These are phyloP conservation scores for Hydractinia symbiolongicarpus DNA, from an alignment of 30 jellyfish, hydroid and myxozoan species.

Conservation along the genomic window DNA sequence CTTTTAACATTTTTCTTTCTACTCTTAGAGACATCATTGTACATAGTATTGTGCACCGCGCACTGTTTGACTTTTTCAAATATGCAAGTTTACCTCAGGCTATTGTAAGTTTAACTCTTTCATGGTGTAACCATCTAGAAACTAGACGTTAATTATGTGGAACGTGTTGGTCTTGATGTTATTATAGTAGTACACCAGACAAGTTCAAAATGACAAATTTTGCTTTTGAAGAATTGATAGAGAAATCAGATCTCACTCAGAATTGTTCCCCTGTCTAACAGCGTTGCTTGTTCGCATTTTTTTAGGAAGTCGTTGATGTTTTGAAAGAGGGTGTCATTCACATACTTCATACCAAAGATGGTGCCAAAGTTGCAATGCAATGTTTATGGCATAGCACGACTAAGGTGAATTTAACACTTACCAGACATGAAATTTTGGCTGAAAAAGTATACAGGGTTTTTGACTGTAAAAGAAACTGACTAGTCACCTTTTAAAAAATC, in stretches of 20 bases:
- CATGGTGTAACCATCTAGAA: too few relatives aligned
- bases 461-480: neutral
- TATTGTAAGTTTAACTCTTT: slow-evolving; percentile 2
- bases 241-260: neutral
- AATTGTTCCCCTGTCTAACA: neutral
- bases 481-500: neutral
- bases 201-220: too few relatives aligned
- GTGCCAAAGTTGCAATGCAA: slow-evolving; percentile 71
- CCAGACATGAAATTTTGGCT: neutral
- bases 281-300: neutral
- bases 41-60: slow-evolving; percentile 57
- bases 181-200: too few relatives aligned
- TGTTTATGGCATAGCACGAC: slow-evolving; percentile 81
- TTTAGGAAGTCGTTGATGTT: slow-evolving; percentile 65
- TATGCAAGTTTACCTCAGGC: slow-evolving; percentile 37
- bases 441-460: neutral
- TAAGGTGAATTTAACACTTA: slow-evolving; percentile 35
- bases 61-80: slow-evolving; percentile 50
- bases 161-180: too few relatives aligned
- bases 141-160: too few relatives aligned
- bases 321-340: slow-evolving; percentile 54
- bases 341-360: slow-evolving; percentile 76
- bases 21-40: slow-evolving; percentile 52
- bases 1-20: neutral
- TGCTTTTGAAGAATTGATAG: too few relatives aligned